Base-by-base conservation (phyloP, 2,113 vertebrate species). In the Salvelinus sp. region DNA sequence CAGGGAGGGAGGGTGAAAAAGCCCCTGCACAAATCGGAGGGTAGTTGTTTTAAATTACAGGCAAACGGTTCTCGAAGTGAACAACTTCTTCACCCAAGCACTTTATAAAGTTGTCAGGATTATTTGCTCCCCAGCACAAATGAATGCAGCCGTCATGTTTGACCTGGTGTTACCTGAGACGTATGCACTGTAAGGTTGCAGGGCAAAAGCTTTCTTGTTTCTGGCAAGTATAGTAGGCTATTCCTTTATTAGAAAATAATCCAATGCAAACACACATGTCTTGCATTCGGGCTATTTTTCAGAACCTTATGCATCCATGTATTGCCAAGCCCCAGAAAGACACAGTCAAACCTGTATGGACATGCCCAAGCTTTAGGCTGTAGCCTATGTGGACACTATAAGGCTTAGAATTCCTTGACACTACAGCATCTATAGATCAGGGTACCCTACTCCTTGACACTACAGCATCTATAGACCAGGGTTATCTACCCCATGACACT, bases 21-120 rank as follows among this genome's bases (percentile, higher is more conserved):
- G 30, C 66, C 30, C 48, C 6, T 16, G 76, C 77, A 69, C 72
- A 78, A 86, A 92, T 92, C 82, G 83, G 82, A 75, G 9, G 77
- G 88, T 91, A 83, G 87, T 92, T 93, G 91, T 88, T 93, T 92
- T 93, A 91, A 93, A 93, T 92, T 92, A 92, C 90, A 90, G 85
- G 89, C 73, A 81, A 82, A 88, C 79, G 47, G 79, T 71, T 77
- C 86, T 91, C 76, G 79, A 88, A 88, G 88, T 91, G 89, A 92
- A 91, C 83, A 90, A 91, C 92, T 91, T 87, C 83, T 91, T 75
- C 84, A 91, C 88, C 91, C 82, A 79, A 84, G 38, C 89, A 90
- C 89, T 89, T 87, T 84, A 88, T 83, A 86, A 75, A 76, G 77
- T 79, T 86, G 82, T 81, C 83, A 85, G 82, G 73, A 83, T 80